phyloP scores from a whole-genome alignment of 2,888 invertebrate species.

The Blomia tropicalis region DNA sequence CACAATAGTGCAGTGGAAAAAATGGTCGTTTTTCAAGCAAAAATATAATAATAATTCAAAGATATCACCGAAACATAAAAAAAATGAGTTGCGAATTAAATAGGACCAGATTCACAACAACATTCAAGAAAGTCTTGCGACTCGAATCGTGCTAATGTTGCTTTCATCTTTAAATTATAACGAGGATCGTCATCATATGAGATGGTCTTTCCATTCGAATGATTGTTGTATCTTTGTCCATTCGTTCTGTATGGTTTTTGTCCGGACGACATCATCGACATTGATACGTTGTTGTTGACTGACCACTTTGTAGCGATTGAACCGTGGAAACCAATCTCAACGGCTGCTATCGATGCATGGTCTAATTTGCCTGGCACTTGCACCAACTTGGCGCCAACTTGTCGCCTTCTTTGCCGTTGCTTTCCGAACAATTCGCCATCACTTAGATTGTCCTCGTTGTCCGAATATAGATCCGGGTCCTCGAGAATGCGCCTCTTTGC shows the following conservation, averaged over 20 bases:
- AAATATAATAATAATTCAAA: too few species aligned
- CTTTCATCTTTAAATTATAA: conserved; percentile 23
- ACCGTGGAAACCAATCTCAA: conserved; percentile 46
- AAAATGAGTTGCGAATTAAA: too few species aligned
- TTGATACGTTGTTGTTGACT: too few species aligned
- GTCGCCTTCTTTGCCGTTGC: conserved; percentile 47
- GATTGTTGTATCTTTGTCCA: background rate
- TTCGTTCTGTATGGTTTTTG: background rate
- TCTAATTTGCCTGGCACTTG: conserved; percentile 72
- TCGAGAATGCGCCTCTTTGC: conserved; percentile 65
- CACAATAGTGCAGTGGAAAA: background rate
- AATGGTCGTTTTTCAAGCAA: background rate
- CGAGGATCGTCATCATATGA: conserved; percentile 13
- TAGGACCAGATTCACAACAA: background rate
- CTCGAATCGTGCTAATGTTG: conserved; percentile 25
- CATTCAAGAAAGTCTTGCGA: conserved; percentile 19
- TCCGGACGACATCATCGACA: background rate
- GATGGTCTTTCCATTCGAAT: background rate
- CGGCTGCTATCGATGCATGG: conserved; percentile 69
- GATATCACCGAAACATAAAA: too few species aligned
- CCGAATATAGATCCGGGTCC: conserved; percentile 55
- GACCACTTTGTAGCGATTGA: background rate
- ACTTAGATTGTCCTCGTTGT: conserved; percentile 29
- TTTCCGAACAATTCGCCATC: conserved; percentile 25
- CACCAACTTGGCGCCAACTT: conserved; percentile 54